phyloP scores from a whole-genome alignment of 2,888 invertebrate genomes.

The Leucania comma region DNA sequence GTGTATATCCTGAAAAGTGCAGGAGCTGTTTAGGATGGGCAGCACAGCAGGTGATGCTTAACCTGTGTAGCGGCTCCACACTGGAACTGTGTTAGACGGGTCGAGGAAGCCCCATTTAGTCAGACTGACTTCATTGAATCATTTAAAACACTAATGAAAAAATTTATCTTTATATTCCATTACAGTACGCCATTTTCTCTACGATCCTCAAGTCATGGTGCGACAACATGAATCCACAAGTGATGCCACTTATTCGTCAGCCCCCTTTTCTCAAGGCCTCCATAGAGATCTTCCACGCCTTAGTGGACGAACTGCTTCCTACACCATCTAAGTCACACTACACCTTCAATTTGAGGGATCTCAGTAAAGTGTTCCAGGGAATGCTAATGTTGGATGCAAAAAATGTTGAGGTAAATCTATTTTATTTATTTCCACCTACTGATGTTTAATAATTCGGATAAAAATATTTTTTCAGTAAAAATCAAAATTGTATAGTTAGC shows the following conservation, averaged over 20 bases:
- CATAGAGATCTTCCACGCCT: slow-evolving; percentile 92
- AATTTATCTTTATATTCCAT: slow-evolving; percentile 17
- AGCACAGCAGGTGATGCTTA: too few relatives aligned
- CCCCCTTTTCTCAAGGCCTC: slow-evolving; percentile 92
- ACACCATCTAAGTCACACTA: slow-evolving; percentile 98
- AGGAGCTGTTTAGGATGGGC: too few relatives aligned
- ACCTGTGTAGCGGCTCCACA: too few relatives aligned
- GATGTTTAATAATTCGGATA: not conserved
- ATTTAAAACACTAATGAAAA: not conserved
- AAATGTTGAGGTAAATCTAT: slow-evolving; percentile 89
- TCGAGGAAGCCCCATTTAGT: not conserved
- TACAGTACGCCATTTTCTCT: slow-evolving; percentile 91
- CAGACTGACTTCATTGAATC: not conserved
- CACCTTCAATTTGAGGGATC: slow-evolving; percentile 96
- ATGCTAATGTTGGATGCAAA: slow-evolving; percentile 93
- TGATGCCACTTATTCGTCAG: slow-evolving; percentile 70
- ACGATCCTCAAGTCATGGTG: slow-evolving; percentile 94
- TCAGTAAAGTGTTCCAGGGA: slow-evolving; percentile 96
- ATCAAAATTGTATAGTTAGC: too few relatives aligned
- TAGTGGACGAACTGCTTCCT: slow-evolving; percentile 94
- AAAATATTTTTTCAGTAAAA: not conserved
- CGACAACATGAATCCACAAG: slow-evolving; percentile 74
- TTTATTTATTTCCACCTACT: not conserved
- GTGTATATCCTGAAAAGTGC: too few relatives aligned
- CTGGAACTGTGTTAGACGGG: too few relatives aligned